Evolutionary conservation across 2,797 vertebrate genomes (phyloP).

Genomic region (Hypotaenidia okinawae): DNA sequence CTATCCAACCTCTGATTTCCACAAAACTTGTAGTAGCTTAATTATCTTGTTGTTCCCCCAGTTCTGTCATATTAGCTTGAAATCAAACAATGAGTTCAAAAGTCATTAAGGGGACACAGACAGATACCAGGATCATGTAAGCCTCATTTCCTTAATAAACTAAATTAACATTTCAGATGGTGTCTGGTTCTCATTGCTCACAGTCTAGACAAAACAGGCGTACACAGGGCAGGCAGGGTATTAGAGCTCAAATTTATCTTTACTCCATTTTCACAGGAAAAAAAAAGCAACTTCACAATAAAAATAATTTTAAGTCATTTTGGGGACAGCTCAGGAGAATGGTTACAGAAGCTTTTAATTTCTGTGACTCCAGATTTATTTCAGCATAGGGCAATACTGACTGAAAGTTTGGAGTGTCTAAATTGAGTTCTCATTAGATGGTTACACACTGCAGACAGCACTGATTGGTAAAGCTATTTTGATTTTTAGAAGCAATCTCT

Average conservation of each 20-base stretch:
- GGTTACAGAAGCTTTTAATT: background rate
- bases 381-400: background rate
- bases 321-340: background rate
- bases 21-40: background rate
- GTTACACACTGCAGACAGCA: background rate
- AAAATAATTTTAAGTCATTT: background rate
- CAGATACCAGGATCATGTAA: constrained; percentile 32
- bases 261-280: background rate
- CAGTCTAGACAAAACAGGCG: constrained; percentile 46
- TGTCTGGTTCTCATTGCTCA: constrained; percentile 42
- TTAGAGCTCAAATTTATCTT: background rate
- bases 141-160: constrained; percentile 41
- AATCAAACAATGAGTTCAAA: constrained; percentile 20
- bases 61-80: background rate
- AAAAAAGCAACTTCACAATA: background rate
- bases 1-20: background rate
- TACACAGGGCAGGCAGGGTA: background rate
- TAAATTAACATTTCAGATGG: constrained; percentile 45
- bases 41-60: background rate
- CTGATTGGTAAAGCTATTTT: background rate
- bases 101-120: constrained; percentile 13
- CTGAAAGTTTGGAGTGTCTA: background rate
- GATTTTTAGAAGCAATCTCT: background rate
- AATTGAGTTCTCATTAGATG: background rate
- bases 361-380: background rate